Conservation (phyloP, 2,797 vertebrate genomes). For the Morus bassanus region DNA sequence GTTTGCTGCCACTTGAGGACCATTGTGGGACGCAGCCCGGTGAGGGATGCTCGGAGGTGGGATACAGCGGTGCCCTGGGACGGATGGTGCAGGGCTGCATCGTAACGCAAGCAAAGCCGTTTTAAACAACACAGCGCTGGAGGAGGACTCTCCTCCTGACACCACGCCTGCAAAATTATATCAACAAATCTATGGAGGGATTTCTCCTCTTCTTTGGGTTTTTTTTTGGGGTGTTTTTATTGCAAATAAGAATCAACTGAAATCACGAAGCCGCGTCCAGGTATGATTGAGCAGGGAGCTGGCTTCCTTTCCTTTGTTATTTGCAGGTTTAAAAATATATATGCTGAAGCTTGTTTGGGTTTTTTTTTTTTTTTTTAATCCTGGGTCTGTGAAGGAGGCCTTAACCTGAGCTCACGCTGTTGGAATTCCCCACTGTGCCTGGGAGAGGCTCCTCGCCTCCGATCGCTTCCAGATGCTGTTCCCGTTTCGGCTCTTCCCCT, state of each 20-base stretch:
- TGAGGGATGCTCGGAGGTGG: neutral
- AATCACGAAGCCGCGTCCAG: accelerated
- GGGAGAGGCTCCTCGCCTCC: constrained; percentile 57
- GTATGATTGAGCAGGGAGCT: neutral
- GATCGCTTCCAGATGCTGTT: constrained; percentile 68
- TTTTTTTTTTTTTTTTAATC: neutral
- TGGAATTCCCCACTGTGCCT: constrained; percentile 60
- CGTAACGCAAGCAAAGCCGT: accelerated
- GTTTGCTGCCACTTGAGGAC: neutral
- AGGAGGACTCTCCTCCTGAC: neutral
- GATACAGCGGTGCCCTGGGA: neutral
- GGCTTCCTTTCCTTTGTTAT: neutral
- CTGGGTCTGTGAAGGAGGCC: neutral
- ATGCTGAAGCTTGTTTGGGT: neutral
- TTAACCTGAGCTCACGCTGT: constrained; percentile 65
- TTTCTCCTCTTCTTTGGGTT: neutral
- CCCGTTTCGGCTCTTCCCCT: neutral
- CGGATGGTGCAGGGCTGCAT: neutral
- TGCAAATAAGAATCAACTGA: neutral
- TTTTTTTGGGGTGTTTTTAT: neutral
- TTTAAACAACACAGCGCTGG: neutral
- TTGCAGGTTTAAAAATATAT: neutral
- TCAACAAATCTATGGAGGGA: neutral
- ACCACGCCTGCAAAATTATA: neutral
- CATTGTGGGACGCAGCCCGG: accelerated